Evolutionary conservation across 2,797 vertebrate genomes (phyloP).

Genomic region (Cheracebus regulus): DNA sequence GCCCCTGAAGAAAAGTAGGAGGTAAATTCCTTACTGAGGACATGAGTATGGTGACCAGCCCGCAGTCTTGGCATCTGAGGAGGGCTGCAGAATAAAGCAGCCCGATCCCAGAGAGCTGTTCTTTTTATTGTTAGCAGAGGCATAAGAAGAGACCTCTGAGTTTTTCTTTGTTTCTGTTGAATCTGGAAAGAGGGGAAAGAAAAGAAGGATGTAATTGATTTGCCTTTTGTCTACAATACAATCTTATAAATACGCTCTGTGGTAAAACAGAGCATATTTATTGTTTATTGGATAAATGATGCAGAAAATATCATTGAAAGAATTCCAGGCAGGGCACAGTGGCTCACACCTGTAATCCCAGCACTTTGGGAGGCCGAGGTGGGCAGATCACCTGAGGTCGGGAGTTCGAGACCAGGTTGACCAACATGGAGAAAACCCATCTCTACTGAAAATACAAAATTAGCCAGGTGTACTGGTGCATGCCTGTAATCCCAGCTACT

Average conservation of each 20-base stretch:
- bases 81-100: neutral
- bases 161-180: neutral
- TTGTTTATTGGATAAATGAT: neutral
- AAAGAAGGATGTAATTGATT: neutral
- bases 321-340: neutral
- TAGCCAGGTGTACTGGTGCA: too few relatives aligned
- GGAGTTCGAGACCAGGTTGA: too few relatives aligned
- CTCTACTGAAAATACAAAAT: too few relatives aligned
- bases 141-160: neutral
- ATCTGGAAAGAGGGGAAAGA: neutral
- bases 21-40: neutral
- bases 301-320: neutral
- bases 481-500: too few relatives aligned
- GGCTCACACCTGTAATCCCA: too few relatives aligned
- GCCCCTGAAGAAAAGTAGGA: neutral
- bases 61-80: neutral
- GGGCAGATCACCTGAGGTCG: too few relatives aligned
- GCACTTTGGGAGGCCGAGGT: too few relatives aligned
- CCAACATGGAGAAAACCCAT: too few relatives aligned
- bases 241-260: neutral
- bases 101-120: neutral
- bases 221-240: neutral
- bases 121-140: neutral
- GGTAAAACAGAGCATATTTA: neutral
- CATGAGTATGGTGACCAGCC: neutral